Conservation (phyloP, 2,888 invertebrate genomes). For the Pristionchus japonicus region DNA sequence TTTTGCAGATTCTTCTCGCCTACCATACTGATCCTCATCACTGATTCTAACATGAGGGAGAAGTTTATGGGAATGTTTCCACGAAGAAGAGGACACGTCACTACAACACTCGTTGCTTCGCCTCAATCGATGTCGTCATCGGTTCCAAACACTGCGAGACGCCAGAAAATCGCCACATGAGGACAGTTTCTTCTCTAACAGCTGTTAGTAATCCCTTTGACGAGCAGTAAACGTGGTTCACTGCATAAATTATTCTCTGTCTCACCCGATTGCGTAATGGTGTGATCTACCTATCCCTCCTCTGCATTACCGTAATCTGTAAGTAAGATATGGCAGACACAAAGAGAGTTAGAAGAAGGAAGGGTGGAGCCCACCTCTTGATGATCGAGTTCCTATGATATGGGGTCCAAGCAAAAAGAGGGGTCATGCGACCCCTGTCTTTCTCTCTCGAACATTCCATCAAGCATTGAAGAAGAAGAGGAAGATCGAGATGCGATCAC, state of each 20-base stretch:
- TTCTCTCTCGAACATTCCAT: no score
- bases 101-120: neutral
- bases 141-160: neutral
- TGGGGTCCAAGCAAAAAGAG: no score
- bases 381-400: no score
- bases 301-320: neutral
- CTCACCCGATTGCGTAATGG: no score
- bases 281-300: neutral
- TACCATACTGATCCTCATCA: neutral
- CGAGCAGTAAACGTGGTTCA: neutral
- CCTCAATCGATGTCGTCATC: neutral
- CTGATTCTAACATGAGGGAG: neutral
- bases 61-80: neutral
- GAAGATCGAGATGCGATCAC: no score
- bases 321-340: no score
- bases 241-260: neutral
- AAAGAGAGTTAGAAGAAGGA: no score
- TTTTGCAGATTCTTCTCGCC: conserved; percentile 22
- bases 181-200: neutral
- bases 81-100: neutral
- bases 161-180: neutral
- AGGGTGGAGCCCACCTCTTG: no score
- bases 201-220: neutral
- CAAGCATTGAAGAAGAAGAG: no score
- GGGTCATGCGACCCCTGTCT: no score